Conservation (phyloP, 2,797 vertebrate species). For the Falco columbarius region DNA sequence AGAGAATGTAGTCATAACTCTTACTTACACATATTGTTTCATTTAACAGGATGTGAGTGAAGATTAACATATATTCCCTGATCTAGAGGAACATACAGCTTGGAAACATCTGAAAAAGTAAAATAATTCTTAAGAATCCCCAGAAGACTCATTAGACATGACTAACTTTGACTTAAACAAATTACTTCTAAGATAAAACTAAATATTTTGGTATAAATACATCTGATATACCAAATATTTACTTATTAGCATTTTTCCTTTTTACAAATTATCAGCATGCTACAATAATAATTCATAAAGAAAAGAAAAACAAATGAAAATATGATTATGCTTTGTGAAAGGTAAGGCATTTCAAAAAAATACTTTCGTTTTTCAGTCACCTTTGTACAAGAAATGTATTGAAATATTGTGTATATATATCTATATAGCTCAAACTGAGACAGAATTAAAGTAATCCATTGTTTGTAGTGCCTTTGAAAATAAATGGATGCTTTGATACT, state of each 20-base stretch:
- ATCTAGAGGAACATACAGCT: not conserved
- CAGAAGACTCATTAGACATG: not conserved
- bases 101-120: slow-evolving; percentile 41
- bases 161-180: slow-evolving; percentile 42
- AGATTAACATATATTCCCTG: slow-evolving; percentile 45
- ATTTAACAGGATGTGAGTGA: slow-evolving; percentile 47
- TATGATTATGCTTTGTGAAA: not conserved
- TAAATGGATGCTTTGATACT: not conserved
- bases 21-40: slow-evolving; percentile 48
- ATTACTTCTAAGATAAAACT: slow-evolving; percentile 31
- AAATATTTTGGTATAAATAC: not conserved
- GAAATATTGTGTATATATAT: not conserved
- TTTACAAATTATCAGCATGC: not conserved
- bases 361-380: not conserved
- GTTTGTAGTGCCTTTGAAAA: not conserved
- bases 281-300: not conserved
- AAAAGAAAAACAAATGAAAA: not conserved
- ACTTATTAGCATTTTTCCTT: not conserved
- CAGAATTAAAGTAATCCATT: not conserved
- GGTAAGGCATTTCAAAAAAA: not conserved
- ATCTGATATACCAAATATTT: not conserved
- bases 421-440: not conserved
- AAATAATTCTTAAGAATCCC: slow-evolving; percentile 47
- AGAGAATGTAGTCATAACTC: not conserved
- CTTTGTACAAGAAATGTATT: not conserved